phyloP scores from a whole-genome alignment of 2,797 vertebrate genomes.

The Pachyuromys duprasi region DNA sequence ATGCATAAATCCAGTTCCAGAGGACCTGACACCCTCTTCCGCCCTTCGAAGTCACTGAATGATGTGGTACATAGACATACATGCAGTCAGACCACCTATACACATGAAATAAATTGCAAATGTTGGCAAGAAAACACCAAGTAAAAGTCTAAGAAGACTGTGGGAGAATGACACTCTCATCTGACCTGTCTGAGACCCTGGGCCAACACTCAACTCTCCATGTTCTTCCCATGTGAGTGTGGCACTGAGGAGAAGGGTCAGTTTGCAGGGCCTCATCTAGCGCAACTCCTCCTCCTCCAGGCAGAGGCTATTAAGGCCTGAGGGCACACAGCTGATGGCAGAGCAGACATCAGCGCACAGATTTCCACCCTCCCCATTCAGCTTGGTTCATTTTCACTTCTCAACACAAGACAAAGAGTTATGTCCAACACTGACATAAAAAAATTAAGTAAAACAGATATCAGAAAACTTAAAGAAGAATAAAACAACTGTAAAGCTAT shows the following conservation, averaged over 20 bases:
- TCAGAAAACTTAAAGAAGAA: background rate
- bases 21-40: background rate
- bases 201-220: background rate
- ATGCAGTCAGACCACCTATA: background rate
- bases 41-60: background rate
- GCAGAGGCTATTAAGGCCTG: background rate
- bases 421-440: background rate
- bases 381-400: conserved; percentile 18
- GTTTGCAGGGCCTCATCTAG: background rate
- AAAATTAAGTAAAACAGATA: conserved; percentile 3
- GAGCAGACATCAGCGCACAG: background rate
- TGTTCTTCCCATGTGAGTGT: background rate
- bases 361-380: background rate
- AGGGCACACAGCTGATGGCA: background rate
- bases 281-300: background rate
- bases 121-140: background rate
- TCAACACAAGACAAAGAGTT: conserved; percentile 43
- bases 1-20: background rate
- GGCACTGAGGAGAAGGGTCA: background rate
- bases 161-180: background rate
- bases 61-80: background rate
- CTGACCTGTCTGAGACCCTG: background rate
- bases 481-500: background rate
- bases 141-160: background rate
- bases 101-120: background rate